A percentile compares a stretch with the other conserved stretches of the same genome.
These are phyloP conservation scores for Adrianichthys oophorus DNA, from an alignment of 2,797 vertebrate genomes.

Conservation along the genomic window DNA sequence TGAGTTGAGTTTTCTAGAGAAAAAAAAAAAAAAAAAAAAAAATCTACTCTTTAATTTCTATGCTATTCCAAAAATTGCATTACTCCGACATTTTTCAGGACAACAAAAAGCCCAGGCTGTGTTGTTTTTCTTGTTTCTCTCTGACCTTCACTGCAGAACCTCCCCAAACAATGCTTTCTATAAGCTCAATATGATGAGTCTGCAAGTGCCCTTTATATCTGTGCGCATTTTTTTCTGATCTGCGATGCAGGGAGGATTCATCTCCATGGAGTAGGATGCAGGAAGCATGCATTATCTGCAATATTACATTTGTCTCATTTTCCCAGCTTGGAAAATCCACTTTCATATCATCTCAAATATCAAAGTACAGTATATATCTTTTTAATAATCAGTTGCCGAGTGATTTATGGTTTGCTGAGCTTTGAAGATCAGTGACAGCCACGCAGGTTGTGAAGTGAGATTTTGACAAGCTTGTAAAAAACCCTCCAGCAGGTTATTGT, in stretches of 20 bases:
- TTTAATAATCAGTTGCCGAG: conserved; percentile 47
- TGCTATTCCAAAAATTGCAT: not conserved
- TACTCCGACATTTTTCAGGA: not conserved
- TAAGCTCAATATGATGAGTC: conserved; percentile 32
- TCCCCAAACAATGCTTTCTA: conserved; percentile 1
- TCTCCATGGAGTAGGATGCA: conserved; percentile 34
- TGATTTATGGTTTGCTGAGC: conserved; percentile 32
- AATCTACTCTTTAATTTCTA: not conserved
- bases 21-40: no score
- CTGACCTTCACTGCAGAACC: conserved; percentile 29
- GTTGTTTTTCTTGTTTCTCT: not conserved
- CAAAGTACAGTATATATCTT: conserved; percentile 32
- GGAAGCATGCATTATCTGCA: conserved; percentile 5
- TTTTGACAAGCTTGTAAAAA: conserved; percentile 8
- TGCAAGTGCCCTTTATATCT: conserved; percentile 34
- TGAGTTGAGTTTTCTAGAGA: no score
- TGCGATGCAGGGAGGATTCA: conserved; percentile 17
- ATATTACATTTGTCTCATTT: conserved; percentile 19
- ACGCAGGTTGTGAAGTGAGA: conserved; percentile 22
- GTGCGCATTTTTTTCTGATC: conserved; percentile 9
- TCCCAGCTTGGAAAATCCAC: conserved; percentile 10
- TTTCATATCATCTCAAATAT: conserved; percentile 32
- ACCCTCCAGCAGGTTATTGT: conserved; percentile 15
- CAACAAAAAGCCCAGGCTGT: conserved; percentile 5
- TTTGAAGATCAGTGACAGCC: conserved; percentile 3